These are phyloP conservation scores for Callocephalon fimbriatum DNA, from an alignment of 2,113 vertebrate species.

Conservation along the genomic window DNA sequence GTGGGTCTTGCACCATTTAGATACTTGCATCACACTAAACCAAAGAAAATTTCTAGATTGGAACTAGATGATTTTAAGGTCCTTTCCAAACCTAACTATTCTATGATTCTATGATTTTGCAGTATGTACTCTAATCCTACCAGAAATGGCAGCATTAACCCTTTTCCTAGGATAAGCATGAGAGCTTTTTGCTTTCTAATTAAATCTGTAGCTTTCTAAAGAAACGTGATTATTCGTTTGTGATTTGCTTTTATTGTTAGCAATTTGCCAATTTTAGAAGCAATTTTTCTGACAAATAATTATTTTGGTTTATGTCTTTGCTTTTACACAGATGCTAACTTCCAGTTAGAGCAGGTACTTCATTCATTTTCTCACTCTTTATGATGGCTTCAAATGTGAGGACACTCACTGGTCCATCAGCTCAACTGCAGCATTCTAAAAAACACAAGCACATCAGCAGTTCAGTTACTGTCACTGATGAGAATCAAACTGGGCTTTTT, in stretches of 20 bases:
- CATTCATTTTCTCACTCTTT: not conserved
- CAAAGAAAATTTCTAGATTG: not conserved
- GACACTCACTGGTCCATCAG: not conserved
- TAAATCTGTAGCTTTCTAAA: not conserved
- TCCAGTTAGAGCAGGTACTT: not conserved
- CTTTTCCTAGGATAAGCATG: not conserved
- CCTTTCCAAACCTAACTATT: not conserved
- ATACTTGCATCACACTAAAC: fast-evolving
- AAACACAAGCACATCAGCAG: not conserved
- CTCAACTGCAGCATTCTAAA: not conserved
- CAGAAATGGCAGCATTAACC: not conserved
- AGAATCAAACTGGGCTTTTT: not conserved
- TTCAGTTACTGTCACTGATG: not conserved
- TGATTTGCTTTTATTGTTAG: not conserved
- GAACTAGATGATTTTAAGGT: not conserved
- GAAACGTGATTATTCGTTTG: not conserved
- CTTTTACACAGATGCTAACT: not conserved
- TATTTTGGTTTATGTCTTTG: not conserved
- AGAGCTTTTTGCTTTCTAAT: not conserved
- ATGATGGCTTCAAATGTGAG: not conserved
- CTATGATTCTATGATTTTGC: not conserved
- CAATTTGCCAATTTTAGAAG: not conserved
- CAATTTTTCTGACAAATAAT: not conserved
- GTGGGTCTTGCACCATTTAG: not conserved
- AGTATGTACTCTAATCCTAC: not conserved